Evolutionary conservation across 2,797 vertebrate genomes (phyloP).

Genomic region (Arnoldichthys spilopterus): DNA sequence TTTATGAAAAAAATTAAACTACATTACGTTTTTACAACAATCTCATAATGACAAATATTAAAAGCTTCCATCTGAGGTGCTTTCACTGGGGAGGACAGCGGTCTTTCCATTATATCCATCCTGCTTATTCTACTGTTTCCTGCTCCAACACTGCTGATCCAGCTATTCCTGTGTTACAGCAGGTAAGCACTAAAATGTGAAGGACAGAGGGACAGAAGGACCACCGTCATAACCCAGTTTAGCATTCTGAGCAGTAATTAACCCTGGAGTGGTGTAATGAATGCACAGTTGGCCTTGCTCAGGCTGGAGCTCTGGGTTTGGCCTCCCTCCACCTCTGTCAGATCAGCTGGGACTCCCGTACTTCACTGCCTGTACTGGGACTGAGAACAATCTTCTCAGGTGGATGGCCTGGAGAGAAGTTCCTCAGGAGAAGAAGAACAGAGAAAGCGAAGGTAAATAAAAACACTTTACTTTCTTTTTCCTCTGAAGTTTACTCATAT

Average conservation of each 20-base stretch:
- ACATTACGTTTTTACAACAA: no score
- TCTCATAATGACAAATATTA: no score
- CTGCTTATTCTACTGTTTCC: no score
- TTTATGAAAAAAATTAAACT: no score
- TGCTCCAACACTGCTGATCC: background rate
- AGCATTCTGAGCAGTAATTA: background rate
- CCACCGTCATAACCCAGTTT: background rate
- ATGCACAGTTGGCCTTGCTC: conserved; percentile 5
- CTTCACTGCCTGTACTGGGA: conserved; percentile 5
- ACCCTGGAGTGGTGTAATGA: background rate
- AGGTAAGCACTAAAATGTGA: background rate
- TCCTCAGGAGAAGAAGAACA: conserved; percentile 44
- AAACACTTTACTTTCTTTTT: no score
- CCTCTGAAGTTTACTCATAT: no score
- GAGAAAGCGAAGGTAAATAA: conserved; percentile 10
- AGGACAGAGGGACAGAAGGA: background rate
- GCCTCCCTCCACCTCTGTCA: conserved; percentile 12
- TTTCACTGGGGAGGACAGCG: no score
- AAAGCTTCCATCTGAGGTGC: no score
- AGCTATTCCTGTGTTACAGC: background rate
- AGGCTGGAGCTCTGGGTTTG: background rate
- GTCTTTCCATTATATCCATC: no score
- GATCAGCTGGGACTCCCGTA: conserved; percentile 58
- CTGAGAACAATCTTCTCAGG: conserved; percentile 8
- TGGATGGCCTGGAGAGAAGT: conserved; percentile 4